Base-by-base conservation (phyloP, 1,140 invertebrate genomes). In the Drosophila equinoxialis region DNA sequence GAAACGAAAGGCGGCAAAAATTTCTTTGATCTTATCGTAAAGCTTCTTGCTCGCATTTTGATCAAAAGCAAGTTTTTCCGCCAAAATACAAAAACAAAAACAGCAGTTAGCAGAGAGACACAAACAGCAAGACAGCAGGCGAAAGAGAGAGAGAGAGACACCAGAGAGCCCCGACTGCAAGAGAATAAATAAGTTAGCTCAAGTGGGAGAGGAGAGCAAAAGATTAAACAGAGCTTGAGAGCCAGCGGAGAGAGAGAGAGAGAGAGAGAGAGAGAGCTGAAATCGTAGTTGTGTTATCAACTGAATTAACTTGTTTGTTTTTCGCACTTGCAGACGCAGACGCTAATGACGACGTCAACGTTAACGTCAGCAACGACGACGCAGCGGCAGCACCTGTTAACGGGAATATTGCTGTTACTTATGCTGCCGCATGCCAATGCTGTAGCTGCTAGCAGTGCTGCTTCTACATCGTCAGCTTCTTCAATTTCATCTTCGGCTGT, bases 31-130 rank as follows among this genome's bases (percentile, higher is more conserved):
- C 91, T 92, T 90, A 91, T 91, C 89, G 91, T 83, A 81, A 90
- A 92, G 91, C 91, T 92, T 91, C 91, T 92, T 92, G 91, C 89
- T 89, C 91, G 91, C 91, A 89, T 91, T 92, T 90, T 92, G 91
- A 92, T 92, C 91, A 92, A 92, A 59, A 92, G 91, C 90, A 82
- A 92, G 90, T 91, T 92, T 90, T 92, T 91, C 91, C 91, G 91
- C 89, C 89, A 91, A 90, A 87, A 91, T 68, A 85, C 70, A 81
- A 75, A 74, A 67, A 69, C 65, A 70, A 70, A 70, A 70, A 73
- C 67, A 42, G 64, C 64, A 33, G 48, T 26, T 58, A 65, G 62
- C 45, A 55, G 45, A 51, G 45, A 51, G 45, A 7, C 2, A 48
- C 45, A 14, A 17, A 17, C 14, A 20, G 6, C 67, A 33, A 58